Percentiles rank a stretch among this genome's conserved stretches.
Evolutionary conservation across 1,140 invertebrate genomes (phyloP).

Genomic region (Lasioglossum albipes): DNA sequence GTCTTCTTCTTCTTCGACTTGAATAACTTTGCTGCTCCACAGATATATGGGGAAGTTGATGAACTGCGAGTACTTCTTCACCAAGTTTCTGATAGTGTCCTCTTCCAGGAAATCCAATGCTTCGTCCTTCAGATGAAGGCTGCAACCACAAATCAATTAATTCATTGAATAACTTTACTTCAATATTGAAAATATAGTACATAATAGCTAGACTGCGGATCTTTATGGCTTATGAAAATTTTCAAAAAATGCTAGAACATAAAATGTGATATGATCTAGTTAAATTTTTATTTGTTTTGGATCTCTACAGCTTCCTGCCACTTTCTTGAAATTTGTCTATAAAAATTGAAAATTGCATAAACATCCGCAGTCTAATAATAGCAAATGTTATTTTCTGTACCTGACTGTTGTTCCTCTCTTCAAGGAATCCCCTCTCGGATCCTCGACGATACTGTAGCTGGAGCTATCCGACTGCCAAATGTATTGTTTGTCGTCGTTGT

Average conservation of each 20-base stretch:
- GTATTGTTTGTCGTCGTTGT: slow-evolving; percentile 97
- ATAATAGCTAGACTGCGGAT: too few relatives aligned
- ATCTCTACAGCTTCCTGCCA: too few relatives aligned
- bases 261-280: too few relatives aligned
- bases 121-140: slow-evolving; percentile 97
- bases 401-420: slow-evolving; percentile 89
- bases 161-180: not conserved
- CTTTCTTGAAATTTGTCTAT: too few relatives aligned
- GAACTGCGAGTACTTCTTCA: slow-evolving; percentile 99
- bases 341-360: too few relatives aligned
- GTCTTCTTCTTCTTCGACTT: slow-evolving; percentile 88
- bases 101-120: slow-evolving; percentile 97
- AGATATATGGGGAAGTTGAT: slow-evolving; percentile 99
- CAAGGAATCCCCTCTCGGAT: slow-evolving; percentile 95
- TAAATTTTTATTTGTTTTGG: too few relatives aligned
- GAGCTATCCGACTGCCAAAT: slow-evolving; percentile 98
- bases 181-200: too few relatives aligned
- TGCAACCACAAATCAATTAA: slow-evolving; percentile 72
- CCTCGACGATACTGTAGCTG: slow-evolving; percentile 93
- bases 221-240: too few relatives aligned
- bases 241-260: too few relatives aligned
- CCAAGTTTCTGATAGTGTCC: slow-evolving; percentile 92
- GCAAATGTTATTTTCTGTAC: slow-evolving; percentile 43
- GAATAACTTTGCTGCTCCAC: slow-evolving; percentile 96
- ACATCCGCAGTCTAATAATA: too few relatives aligned